Percentiles rank a stretch among this genome's conserved stretches.
phyloP scores from a whole-genome alignment of 2,113 vertebrate species.

The Trematomus loennbergii region DNA sequence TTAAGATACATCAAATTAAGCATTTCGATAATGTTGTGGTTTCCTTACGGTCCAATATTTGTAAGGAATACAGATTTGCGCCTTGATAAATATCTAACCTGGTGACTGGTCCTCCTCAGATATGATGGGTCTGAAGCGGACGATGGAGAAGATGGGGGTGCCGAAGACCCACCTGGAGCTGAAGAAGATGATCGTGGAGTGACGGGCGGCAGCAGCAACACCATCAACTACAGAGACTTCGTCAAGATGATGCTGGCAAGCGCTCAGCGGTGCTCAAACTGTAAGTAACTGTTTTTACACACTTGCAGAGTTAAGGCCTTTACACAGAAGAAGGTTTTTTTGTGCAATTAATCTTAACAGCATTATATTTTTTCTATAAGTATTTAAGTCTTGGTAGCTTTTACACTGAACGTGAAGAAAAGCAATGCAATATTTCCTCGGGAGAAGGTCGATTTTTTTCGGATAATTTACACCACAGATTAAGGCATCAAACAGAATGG shows the following conservation, averaged over 20 bases:
- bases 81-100: background rate
- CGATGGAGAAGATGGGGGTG: slow-evolving; percentile 98
- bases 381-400: too few species aligned
- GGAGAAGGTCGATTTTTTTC: too few species aligned
- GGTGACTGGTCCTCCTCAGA: slow-evolving; percentile 77
- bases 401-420: too few species aligned
- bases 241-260: slow-evolving; percentile 97
- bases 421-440: too few species aligned
- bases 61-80: background rate
- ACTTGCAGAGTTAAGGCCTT: background rate
- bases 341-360: too few species aligned
- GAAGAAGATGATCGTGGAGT: slow-evolving; percentile 99
- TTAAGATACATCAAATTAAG: background rate
- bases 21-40: background rate
- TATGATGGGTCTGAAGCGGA: slow-evolving; percentile 96
- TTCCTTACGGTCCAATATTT: background rate
- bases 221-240: slow-evolving; percentile 97
- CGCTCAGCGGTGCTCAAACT: slow-evolving; percentile 95
- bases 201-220: slow-evolving; percentile 90
- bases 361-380: too few species aligned
- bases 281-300: slow-evolving; percentile 83
- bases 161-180: slow-evolving; percentile 97
- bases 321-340: too few species aligned
- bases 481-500: too few species aligned
- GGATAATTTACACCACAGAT: too few species aligned